Evolutionary conservation across 2,888 invertebrate species (phyloP).

Genomic region (Drymonia ruficornis): DNA sequence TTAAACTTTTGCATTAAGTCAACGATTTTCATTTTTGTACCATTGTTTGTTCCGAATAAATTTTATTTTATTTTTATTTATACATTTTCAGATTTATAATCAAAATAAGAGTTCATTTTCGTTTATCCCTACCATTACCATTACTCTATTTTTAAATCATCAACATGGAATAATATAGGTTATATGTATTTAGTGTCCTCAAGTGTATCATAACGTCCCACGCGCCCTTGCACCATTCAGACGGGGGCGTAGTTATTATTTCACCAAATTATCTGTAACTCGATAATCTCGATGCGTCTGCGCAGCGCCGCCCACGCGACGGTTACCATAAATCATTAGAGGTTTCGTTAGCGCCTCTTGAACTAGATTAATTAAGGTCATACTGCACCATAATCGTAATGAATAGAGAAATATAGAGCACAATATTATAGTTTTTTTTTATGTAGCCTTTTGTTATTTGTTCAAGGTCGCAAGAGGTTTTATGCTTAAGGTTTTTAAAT

Average conservation of each 20-base stretch:
- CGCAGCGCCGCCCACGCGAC: constrained; percentile 41
- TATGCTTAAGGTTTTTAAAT: no score
- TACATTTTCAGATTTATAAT: no score
- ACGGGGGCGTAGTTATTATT: constrained; percentile 58
- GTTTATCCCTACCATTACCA: no score
- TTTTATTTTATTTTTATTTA: no score
- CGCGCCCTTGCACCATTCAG: constrained; percentile 25
- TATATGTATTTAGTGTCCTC: constrained; percentile 15
- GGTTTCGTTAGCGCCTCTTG: constrained; percentile 29
- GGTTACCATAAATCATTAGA: constrained; percentile 41
- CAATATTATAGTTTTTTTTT: not conserved
- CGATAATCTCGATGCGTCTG: constrained; percentile 41
- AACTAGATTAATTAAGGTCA: constrained; percentile 23
- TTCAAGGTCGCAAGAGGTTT: not conserved
- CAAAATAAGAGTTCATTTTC: no score
- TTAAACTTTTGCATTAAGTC: no score
- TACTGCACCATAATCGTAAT: not conserved
- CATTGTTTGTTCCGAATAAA: no score
- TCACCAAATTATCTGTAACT: constrained; percentile 58
- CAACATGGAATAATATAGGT: not conserved
- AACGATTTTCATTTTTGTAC: no score
- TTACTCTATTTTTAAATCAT: not conserved
- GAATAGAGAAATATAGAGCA: not conserved
- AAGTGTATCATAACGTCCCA: constrained; percentile 35
- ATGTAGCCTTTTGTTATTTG: not conserved